Evolutionary conservation across 2,888 invertebrate species (phyloP), one percentile per base, ranked within the genome.

Genomic region (Chloroclystis v-ata): DNA sequence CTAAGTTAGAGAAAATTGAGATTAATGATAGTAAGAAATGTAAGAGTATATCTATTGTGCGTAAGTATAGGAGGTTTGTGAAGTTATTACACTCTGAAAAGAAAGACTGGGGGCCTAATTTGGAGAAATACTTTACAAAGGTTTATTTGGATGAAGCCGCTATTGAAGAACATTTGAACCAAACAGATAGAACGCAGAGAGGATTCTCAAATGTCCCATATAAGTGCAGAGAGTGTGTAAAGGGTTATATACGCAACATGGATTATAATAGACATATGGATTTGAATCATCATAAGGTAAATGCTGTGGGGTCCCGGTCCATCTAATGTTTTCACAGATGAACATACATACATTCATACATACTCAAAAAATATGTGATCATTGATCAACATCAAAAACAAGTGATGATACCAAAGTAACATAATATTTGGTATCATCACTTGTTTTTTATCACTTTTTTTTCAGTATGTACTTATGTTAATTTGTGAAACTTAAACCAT

Each of bases 231-330:
- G 24, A 32, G 0, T 57, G 57, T 13, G 32, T 28, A 0, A 24
- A 51, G 0, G 59, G 59, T 0, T 76, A 70, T 38, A 57, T 46
- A 0, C 52, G 50, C 4, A 43, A 39, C 0, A 16, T 67, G 0
- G 72, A 76, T 45, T 43, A 63, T 1, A 45, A 56, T 9, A 53
- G 70, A 1, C 78, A 78, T 52, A 53, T 54, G 0, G 67, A 60
- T 11, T 56, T 67, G 8, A 54, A 53, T 28, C 78, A 78, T 53
- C 54, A 47, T 12, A 49, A 65, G 62, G 78, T 78, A 46, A 41
- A 57, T 43, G 7, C 6, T 32, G 8, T 10, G n/a, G n/a, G n/a
- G n/a, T n/a, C n/a, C n/a, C n/a, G n/a, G n/a, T n/a, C n/a, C n/a
- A n/a, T n/a, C n/a, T n/a, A n/a, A n/a, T n/a, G n/a, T n/a, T n/a